Conservation (phyloP, 2,113 vertebrate species). For the Limnothrissa miodon region DNA sequence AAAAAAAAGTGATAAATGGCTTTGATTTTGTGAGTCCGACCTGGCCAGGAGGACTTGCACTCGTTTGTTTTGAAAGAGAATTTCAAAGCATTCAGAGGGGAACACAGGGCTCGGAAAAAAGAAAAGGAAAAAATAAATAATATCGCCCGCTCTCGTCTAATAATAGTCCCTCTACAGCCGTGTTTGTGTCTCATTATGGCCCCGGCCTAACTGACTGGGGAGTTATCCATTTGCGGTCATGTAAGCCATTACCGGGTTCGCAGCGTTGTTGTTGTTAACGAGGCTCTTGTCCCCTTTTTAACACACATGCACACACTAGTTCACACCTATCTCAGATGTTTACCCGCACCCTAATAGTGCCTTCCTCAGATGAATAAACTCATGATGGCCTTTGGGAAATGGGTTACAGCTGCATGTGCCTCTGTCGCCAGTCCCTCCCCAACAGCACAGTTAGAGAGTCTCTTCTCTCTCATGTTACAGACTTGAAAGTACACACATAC, state of each 20-base stretch:
- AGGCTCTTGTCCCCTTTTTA: neutral
- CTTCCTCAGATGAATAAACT: conserved; percentile 21
- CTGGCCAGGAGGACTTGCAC: conserved; percentile 51
- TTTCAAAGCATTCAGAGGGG: conserved; percentile 52
- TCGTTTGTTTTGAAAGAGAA: conserved; percentile 52
- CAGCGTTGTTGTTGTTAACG: conserved; percentile 32
- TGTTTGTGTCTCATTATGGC: neutral
- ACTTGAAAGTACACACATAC: neutral
- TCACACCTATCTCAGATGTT: conserved; percentile 20
- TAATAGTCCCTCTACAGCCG: neutral
- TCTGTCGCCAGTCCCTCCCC: neutral
- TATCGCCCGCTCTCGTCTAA: neutral
- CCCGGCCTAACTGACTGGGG: neutral
- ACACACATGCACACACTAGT: conserved; percentile 34
- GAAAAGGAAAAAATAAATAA: neutral
- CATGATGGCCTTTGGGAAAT: neutral
- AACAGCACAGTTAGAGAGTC: neutral
- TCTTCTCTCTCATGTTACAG: conserved; percentile 9
- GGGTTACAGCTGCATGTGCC: conserved; percentile 19
- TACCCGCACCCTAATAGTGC: neutral
- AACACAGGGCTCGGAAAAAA: neutral
- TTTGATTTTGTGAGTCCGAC: conserved; percentile 63
- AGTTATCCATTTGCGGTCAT: neutral
- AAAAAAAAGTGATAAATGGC: conserved; percentile 63
- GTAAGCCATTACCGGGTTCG: conserved; percentile 35